A percentile compares a stretch with the other conserved stretches of the same genome.
Conservation (phyloP, 2,888 invertebrate species). For the Caenorhabditis virilis region DNA sequence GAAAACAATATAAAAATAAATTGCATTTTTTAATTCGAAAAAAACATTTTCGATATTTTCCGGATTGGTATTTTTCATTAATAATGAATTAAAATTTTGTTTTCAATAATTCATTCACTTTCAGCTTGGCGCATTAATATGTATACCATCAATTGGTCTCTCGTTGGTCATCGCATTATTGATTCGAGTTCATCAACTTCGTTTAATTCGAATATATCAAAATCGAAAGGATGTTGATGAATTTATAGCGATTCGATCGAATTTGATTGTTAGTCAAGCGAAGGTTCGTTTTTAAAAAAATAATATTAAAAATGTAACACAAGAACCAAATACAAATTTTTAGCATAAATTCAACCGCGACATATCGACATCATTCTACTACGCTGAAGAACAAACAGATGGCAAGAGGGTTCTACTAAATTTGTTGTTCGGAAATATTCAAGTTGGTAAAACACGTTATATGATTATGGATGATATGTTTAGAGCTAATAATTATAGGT, state of each 20-base stretch:
- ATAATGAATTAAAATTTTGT: too few species aligned
- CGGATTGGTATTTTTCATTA: too few species aligned
- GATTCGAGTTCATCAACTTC: conserved; percentile 35
- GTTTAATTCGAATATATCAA: conserved; percentile 46
- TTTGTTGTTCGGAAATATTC: conserved; percentile 44
- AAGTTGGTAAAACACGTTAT: conserved; percentile 33
- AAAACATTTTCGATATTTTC: too few species aligned
- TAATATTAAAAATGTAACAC: background rate
- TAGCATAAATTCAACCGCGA: conserved; percentile 37
- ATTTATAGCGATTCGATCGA: conserved; percentile 39
- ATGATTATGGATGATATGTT: conserved; percentile 47
- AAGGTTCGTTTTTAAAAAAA: conserved; percentile 18
- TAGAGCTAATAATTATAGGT: conserved; percentile 36
- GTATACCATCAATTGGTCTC: conserved; percentile 29
- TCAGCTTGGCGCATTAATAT: conserved; percentile 29
- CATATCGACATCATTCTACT: conserved; percentile 31
- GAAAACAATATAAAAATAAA: too few species aligned
- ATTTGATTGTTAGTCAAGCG: conserved; percentile 18
- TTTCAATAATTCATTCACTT: too few species aligned
- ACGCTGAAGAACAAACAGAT: conserved; percentile 31
- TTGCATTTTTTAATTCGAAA: too few species aligned
- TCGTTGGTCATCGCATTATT: conserved; percentile 22
- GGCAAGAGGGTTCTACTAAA: conserved; percentile 21
- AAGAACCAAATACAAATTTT: conserved; percentile 2
- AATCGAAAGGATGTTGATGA: conserved; percentile 38